phyloP scores from a whole-genome alignment of 35 echinoderm and acorn worm genomes.

The Anneissia japonica region DNA sequence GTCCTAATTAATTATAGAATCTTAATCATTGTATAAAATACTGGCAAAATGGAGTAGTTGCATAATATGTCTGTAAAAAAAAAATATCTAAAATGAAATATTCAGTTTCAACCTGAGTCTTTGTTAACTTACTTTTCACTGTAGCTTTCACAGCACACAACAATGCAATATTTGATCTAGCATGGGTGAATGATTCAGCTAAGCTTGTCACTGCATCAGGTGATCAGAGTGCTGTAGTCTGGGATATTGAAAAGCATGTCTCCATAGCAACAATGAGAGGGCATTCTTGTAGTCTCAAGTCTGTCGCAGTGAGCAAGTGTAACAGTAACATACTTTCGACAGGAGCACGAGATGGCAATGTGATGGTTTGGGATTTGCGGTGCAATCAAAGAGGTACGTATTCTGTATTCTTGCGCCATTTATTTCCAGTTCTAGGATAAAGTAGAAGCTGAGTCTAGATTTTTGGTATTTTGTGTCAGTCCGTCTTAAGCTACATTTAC shows the following conservation, averaged over 20 bases:
- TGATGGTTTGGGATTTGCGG: conserved; percentile 86
- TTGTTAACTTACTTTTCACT: too few relatives aligned
- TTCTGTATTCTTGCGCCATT: neutral
- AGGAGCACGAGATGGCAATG: conserved; percentile 80
- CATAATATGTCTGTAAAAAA: too few relatives aligned
- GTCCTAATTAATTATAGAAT: too few relatives aligned
- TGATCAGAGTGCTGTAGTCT: conserved; percentile 88
- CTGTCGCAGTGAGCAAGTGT: conserved; percentile 48
- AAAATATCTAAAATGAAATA: too few relatives aligned
- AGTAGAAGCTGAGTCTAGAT: too few relatives aligned
- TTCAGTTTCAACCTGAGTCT: too few relatives aligned
- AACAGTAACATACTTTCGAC: conserved; percentile 67
- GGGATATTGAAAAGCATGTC: conserved; percentile 55
- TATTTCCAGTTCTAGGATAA: too few relatives aligned
- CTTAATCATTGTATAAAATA: neutral
- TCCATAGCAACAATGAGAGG: conserved; percentile 54
- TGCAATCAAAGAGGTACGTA: conserved; percentile 43
- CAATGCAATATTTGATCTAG: conserved; percentile 94
- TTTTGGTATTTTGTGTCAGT: too few relatives aligned
- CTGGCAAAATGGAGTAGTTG: neutral
- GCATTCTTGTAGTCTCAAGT: conserved; percentile 88
- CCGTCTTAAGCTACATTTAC: too few relatives aligned
- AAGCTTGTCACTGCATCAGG: conserved; percentile 87
- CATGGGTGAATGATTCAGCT: conserved; percentile 58
- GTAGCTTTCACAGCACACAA: conserved; percentile 74